Evolutionary conservation across 2,113 vertebrate genomes (phyloP), one percentile per base, ranked within the genome.

Genomic region (Malaclemys terrapin): DNA sequence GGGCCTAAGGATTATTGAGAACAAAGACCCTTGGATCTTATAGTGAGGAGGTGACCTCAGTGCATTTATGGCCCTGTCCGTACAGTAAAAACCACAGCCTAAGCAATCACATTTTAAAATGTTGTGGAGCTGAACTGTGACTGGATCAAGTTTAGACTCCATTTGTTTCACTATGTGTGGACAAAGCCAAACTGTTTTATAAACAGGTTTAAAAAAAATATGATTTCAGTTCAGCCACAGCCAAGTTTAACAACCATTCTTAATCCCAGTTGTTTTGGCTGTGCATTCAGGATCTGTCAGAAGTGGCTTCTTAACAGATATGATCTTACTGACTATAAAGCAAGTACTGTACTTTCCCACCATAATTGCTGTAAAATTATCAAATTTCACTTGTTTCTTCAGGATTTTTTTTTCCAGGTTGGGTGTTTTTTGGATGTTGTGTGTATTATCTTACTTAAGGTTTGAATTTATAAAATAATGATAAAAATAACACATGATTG

Each of bases 401-500:
- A 42, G 45, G 80, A 11, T 19, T 80, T 49, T 76, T 85, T 17
- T 84, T 85, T 49, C 81, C 80, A 82, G 89, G 52, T 84, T 86
- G 17, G 25, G 56, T 95, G 20, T 59, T 90, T 83, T 3, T n/a
- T 10, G 8, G 5, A 38, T 72, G 65, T 38, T 72, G n/a, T 81
- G 72, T 25, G 17, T 54, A 38, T 20, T 59, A n/a, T 78, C 52
- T 88, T 52, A 85, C 31, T 72, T 88, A 89, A 82, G 79, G 62
- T 69, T 88, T 86, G 45, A 88, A 47, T 50, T 88, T 87, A 72
- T 94, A n/a, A 91, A 31, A 85, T 31, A 35, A 35, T 65, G 88
- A 57, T 93, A 52, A 96, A 97, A 97, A 87, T 78, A 95, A 84
- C 29, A 6, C 69, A 72, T 59, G 89, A 78, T 54, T 69, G 65